Conservation (phyloP, 1,140 invertebrate genomes). For the Zophobas atratus region DNA sequence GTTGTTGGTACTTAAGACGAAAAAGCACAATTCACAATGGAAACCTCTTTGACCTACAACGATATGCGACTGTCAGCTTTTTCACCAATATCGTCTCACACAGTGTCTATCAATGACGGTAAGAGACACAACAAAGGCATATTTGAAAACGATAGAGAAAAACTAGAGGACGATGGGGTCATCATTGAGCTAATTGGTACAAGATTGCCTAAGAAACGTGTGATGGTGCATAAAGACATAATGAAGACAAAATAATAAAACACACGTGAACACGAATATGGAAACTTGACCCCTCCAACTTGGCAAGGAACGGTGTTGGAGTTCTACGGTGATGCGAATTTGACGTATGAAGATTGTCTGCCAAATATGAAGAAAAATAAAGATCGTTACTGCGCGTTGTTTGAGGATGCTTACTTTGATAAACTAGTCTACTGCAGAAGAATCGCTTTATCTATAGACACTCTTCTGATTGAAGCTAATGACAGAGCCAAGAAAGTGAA, state of each 20-base stretch:
- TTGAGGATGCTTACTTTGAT: not conserved
- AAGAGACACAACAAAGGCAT: constrained; percentile 57
- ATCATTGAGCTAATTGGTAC: constrained; percentile 67
- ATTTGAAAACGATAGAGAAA: constrained; percentile 37
- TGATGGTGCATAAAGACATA: constrained; percentile 71
- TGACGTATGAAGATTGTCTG: not conserved
- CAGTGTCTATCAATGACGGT: constrained; percentile 58
- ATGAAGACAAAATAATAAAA: constrained; percentile 68
- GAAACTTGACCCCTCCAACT: constrained; percentile 61
- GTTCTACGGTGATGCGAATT: not conserved
- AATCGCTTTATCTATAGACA: constrained; percentile 67
- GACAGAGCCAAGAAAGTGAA: constrained; percentile 67
- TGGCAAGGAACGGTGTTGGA: constrained; percentile 55
- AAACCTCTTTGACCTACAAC: constrained; percentile 59
- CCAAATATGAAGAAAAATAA: not conserved
- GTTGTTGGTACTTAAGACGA: constrained; percentile 68
- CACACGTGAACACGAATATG: constrained; percentile 66
- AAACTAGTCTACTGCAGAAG: not conserved
- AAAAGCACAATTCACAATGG: constrained; percentile 63
- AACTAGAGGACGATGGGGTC: constrained; percentile 50
- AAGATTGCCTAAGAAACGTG: constrained; percentile 65
- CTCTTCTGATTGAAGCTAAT: constrained; percentile 69
- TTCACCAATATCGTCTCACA: constrained; percentile 58
- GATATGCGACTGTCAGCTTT: constrained; percentile 61
- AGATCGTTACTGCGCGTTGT: not conserved